Evolutionary conservation across 1,140 invertebrate genomes (phyloP).

Genomic region (Nylanderia fulva): DNA sequence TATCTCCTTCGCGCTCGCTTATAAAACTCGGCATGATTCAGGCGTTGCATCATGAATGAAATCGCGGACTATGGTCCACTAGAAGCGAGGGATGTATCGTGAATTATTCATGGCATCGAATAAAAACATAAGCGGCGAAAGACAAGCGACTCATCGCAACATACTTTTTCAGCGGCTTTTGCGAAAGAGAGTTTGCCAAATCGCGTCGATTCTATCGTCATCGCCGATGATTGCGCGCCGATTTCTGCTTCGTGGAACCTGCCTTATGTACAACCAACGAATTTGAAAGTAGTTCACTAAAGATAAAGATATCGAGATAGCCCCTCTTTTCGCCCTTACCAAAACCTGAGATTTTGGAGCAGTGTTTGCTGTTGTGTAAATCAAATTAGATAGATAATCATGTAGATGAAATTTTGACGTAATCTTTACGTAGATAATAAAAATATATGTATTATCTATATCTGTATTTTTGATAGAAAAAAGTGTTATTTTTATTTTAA

Average conservation of each 20-base stretch:
- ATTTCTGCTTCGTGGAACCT: neutral
- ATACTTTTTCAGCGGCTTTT: conserved; percentile 2
- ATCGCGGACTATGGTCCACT: conserved; percentile 59
- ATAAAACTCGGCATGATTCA: conserved; percentile 59
- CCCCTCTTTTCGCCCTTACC: too few relatives aligned
- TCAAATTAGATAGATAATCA: too few relatives aligned
- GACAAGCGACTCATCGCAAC: conserved; percentile 13
- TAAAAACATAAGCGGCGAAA: conserved; percentile 55
- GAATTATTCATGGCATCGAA: conserved; percentile 60
- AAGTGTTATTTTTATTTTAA: too few relatives aligned
- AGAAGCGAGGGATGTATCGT: conserved; percentile 57
- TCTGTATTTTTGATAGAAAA: too few relatives aligned
- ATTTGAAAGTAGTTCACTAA: neutral
- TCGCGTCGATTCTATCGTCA: neutral
- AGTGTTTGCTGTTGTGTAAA: too few relatives aligned
- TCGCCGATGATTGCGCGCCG: neutral
- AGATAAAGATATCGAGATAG: too few relatives aligned
- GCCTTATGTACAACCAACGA: neutral
- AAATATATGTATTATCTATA: too few relatives aligned
- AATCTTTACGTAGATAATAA: too few relatives aligned
- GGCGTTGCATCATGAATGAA: conserved; percentile 65
- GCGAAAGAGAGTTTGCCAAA: conserved; percentile 8
- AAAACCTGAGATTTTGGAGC: too few relatives aligned
- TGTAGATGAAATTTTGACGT: too few relatives aligned
- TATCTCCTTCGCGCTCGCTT: conserved; percentile 50